Evolutionary conservation across 2,888 invertebrate genomes (phyloP).

Genomic region (Timema podura): DNA sequence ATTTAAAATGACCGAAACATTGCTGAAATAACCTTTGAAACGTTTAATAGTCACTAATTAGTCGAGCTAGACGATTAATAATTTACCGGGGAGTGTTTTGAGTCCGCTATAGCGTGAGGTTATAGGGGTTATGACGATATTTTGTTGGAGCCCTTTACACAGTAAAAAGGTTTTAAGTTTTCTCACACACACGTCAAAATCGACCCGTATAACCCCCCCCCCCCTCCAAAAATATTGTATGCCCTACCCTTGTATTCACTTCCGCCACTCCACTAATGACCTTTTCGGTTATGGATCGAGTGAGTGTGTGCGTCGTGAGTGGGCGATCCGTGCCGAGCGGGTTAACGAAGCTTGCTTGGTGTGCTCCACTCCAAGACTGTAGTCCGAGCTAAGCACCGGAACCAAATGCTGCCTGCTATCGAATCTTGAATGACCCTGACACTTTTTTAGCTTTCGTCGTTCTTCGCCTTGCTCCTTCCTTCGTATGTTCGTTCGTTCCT

Average conservation of each 20-base stretch:
- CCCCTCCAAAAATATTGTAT: constrained; percentile 22
- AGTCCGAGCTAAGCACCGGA: constrained; percentile 1
- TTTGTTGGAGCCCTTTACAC: too few relatives aligned
- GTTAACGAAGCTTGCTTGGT: too few relatives aligned
- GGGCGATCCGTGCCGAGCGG: too few relatives aligned
- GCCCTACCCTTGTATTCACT: constrained; percentile 23
- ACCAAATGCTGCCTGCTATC: constrained; percentile 15
- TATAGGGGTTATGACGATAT: too few relatives aligned
- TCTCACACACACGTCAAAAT: constrained; percentile 15
- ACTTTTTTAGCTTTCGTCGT: constrained; percentile 16
- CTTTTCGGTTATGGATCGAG: constrained; percentile 26
- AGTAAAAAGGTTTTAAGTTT: neutral
- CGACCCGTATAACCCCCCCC: constrained; percentile 20
- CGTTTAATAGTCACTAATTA: too few relatives aligned
- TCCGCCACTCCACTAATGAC: constrained; percentile 23
- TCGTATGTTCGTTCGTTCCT: constrained; percentile 9
- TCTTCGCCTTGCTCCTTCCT: neutral
- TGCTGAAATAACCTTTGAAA: too few relatives aligned
- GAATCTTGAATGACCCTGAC: constrained; percentile 26
- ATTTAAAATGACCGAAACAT: too few relatives aligned
- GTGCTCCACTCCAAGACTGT: neutral
- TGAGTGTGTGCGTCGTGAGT: too few relatives aligned
- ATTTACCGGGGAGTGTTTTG: neutral
- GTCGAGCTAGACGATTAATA: constrained; percentile 13
- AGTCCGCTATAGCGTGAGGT: neutral